A percentile compares a stretch with the other conserved stretches of the same genome.
Evolutionary conservation across 2,113 vertebrate species (phyloP).

Genomic region (Tauraco erythrolophus): DNA sequence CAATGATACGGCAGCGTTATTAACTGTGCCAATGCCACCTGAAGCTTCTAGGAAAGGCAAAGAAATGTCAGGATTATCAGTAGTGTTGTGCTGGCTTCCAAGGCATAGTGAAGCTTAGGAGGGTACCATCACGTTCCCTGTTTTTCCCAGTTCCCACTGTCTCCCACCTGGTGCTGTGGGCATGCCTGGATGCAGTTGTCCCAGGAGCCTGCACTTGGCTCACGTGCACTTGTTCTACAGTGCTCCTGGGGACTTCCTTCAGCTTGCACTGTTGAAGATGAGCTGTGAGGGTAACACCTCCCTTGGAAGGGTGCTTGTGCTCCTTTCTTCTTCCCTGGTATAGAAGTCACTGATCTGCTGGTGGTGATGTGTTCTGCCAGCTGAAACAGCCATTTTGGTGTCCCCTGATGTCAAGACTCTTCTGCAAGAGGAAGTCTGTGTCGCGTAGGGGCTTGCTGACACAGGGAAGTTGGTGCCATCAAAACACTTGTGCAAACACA

Average conservation of each 20-base stretch:
- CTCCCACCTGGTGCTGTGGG: neutral
- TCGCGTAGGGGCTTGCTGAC: neutral
- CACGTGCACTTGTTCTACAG: neutral
- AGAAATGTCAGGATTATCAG: neutral
- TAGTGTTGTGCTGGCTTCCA: neutral
- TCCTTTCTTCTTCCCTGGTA: neutral
- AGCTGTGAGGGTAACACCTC: neutral
- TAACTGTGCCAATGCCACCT: neutral
- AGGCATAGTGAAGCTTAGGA: neutral
- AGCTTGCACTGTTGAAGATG: neutral
- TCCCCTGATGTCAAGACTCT: neutral
- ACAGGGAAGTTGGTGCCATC: neutral
- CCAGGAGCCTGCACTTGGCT: neutral
- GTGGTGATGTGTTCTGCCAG: neutral
- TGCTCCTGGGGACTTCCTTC: neutral
- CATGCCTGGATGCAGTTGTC: neutral
- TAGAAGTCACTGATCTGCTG: neutral
- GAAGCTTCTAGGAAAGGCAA: neutral
- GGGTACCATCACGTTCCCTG: neutral
- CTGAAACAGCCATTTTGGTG: neutral
- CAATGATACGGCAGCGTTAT: neutral
- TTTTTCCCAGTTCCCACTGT: neutral
- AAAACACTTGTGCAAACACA: neutral
- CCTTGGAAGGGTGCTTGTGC: neutral
- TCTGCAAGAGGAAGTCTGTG: neutral